Percentiles rank a stretch among this genome's conserved stretches.
Conservation (phyloP, 2,113 vertebrate species). For the Ammodytes marinus region DNA sequence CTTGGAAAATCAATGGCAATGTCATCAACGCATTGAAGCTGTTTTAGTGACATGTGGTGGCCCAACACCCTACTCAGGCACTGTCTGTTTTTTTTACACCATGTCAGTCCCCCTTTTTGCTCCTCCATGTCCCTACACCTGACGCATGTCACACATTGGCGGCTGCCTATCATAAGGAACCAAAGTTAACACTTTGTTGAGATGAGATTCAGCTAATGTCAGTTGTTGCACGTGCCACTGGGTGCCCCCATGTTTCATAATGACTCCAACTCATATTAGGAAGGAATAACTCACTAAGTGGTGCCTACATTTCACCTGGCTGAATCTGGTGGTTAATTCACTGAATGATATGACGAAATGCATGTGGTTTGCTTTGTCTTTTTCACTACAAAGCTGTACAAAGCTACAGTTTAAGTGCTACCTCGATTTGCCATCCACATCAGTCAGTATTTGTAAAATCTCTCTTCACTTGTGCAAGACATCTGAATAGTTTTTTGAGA, state of each 20-base stretch:
- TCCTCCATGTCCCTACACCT: conserved; percentile 7
- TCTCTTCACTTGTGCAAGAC: background rate
- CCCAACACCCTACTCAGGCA: background rate
- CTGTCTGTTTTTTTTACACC: conserved; percentile 39
- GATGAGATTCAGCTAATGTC: conserved; percentile 22
- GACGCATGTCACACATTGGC: conserved; percentile 21
- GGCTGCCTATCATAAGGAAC: conserved; percentile 4
- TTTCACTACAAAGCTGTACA: background rate
- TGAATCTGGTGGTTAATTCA: conserved; percentile 8
- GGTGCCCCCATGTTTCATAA: conserved; percentile 27
- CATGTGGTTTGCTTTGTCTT: conserved; percentile 1
- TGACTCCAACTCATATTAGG: background rate
- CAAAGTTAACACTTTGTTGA: conserved; percentile 1
- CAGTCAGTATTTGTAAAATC: background rate
- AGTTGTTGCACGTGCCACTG: background rate
- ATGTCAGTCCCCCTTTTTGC: conserved; percentile 7
- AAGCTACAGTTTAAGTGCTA: background rate
- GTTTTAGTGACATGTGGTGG: too few species aligned
- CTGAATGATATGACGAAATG: background rate
- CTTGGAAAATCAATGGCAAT: too few species aligned
- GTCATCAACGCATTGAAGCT: too few species aligned
- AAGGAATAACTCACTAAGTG: conserved; percentile 17
- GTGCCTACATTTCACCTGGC: conserved; percentile 23
- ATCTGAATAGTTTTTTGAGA: conserved; percentile 21
- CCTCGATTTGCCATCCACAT: conserved; percentile 9